Evolutionary conservation across 64 coral and sea anemone species (phyloP).

Genomic region (Pachyseris speciosa): DNA sequence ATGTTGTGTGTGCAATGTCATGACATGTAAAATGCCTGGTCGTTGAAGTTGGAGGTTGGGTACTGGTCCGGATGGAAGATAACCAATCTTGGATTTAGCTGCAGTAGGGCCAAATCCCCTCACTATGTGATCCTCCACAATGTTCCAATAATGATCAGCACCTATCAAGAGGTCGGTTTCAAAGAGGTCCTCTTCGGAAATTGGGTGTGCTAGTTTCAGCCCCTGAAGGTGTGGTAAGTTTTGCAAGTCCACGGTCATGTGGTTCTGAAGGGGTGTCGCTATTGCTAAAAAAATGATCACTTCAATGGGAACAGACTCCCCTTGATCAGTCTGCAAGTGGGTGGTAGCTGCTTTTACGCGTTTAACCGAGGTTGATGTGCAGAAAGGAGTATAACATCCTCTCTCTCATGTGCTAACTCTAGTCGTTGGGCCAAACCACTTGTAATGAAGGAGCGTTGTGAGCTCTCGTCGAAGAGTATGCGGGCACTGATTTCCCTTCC

Average conservation of each 20-base stretch:
- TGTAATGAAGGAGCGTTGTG: constrained; percentile 56
- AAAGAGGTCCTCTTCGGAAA: neutral
- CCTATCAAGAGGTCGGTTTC: neutral
- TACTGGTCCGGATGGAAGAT: too few species aligned
- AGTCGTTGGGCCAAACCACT: neutral
- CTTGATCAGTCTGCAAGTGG: neutral
- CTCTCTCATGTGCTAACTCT: neutral
- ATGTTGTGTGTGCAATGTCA: neutral
- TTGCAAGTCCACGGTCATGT: neutral
- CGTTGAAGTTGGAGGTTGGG: too few species aligned
- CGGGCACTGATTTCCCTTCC: too few species aligned
- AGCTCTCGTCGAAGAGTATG: constrained; percentile 33
- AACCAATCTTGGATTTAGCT: too few species aligned
- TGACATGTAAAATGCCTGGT: neutral
- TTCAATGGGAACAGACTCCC: constrained; percentile 34
- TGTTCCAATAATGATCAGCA: too few species aligned
- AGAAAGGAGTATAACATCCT: constrained; percentile 8
- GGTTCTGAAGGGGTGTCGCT: too few species aligned
- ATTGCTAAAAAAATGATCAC: too few species aligned
- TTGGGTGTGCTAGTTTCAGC: constrained; percentile 3
- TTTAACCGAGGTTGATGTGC: neutral
- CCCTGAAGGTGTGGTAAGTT: neutral
- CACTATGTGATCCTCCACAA: too few species aligned
- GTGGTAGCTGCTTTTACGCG: neutral
- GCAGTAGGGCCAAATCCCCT: too few species aligned